Evolutionary conservation across 2,797 vertebrate genomes (phyloP).

Genomic region (Hoplostethus atlanticus): DNA sequence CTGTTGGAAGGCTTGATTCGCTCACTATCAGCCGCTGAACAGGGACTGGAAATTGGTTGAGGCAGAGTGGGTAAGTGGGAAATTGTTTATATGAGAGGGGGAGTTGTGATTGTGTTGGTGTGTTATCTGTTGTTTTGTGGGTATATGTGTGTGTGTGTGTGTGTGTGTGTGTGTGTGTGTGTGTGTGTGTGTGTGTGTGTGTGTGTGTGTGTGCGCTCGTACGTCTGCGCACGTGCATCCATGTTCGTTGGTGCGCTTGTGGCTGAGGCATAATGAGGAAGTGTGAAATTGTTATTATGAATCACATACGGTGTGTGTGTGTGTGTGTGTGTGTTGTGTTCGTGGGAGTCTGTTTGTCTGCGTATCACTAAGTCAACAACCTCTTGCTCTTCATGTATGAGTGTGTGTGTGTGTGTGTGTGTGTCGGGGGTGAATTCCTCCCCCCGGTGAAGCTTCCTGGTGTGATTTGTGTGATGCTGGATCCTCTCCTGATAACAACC

Average conservation of each 20-base stretch:
- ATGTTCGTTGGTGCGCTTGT: background rate
- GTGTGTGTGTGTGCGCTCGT: conserved; percentile 5
- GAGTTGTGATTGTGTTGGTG: conserved; percentile 20
- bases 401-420: conserved; percentile 28
- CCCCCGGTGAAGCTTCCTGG: conserved; percentile 44
- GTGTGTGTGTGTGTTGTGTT: conserved; percentile 13
- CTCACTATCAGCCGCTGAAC: conserved; percentile 62
- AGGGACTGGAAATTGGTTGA: conserved; percentile 39
- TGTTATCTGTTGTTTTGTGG: background rate
- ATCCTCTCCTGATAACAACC: conserved; percentile 73
- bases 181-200: conserved; percentile 1
- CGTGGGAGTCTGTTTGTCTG: conserved; percentile 18
- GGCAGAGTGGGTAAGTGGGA: conserved; percentile 38
- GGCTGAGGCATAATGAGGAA: conserved; percentile 24
- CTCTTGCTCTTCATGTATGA: conserved; percentile 12
- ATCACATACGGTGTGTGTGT: conserved; percentile 34
- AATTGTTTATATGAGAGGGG: conserved; percentile 48
- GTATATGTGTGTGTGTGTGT: background rate
- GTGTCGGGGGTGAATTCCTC: conserved; percentile 20
- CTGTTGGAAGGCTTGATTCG: conserved; percentile 55
- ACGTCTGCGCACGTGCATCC: too few relatives aligned
- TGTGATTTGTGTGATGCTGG: conserved; percentile 69
- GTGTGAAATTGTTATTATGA: conserved; percentile 52
- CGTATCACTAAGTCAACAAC: conserved; percentile 25
- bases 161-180: conserved; percentile 1